Conservation (phyloP, 1,140 invertebrate genomes). For the Atopsyche davidsoni region DNA sequence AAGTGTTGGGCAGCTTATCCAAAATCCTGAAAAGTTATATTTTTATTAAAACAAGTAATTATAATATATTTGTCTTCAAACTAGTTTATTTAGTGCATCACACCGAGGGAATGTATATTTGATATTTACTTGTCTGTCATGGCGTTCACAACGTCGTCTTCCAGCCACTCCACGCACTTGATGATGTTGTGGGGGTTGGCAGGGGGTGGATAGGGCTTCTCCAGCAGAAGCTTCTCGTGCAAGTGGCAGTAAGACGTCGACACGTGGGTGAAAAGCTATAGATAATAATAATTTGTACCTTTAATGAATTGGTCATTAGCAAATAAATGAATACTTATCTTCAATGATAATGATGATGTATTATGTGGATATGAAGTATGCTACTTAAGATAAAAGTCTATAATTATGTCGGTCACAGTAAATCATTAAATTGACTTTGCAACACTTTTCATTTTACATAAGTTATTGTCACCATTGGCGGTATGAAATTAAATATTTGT, state of each 20-base stretch:
- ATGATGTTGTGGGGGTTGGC: constrained; percentile 85
- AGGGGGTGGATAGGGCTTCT: constrained; percentile 77
- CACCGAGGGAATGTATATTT: not conserved
- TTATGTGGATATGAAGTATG: too few species aligned
- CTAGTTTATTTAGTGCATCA: not conserved
- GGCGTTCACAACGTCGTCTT: constrained; percentile 65
- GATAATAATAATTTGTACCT: not conserved
- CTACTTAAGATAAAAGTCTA: too few species aligned
- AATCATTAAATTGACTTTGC: too few species aligned
- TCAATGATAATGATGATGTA: too few species aligned
- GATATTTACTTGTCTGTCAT: constrained; percentile 62
- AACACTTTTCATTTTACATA: too few species aligned
- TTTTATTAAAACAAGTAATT: constrained; percentile 12
- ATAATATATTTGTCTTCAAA: constrained; percentile 10
- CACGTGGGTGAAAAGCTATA: constrained; percentile 51
- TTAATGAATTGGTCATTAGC: too few species aligned
- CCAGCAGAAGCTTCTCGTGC: constrained; percentile 58
- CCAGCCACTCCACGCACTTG: constrained; percentile 81
- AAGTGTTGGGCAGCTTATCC: constrained; percentile 80
- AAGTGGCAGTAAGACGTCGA: constrained; percentile 61
- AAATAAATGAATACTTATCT: too few species aligned
- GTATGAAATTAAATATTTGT: not conserved
- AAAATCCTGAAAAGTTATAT: constrained; percentile 59
- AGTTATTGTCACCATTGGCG: too few species aligned
- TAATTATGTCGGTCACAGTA: too few species aligned